Evolutionary conservation across 2,797 vertebrate genomes (phyloP).

Genomic region (Gobionotothen gibberifrons): DNA sequence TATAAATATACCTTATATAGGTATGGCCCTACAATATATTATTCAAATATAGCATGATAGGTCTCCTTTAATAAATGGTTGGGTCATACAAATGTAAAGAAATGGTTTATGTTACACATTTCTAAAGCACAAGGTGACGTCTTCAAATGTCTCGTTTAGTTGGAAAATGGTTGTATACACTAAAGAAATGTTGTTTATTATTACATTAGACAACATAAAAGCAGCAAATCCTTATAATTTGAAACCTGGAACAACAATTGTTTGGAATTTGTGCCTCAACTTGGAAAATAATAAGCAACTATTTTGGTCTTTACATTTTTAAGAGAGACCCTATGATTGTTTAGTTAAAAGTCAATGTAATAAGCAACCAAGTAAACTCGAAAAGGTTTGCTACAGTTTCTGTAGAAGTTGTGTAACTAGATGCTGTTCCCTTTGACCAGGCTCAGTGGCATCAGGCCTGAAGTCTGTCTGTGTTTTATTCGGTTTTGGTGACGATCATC

Average conservation of each 20-base stretch:
- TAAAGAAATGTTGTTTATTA: constrained; percentile 2
- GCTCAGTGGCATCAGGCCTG: neutral
- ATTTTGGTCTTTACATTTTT: neutral
- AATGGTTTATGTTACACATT: neutral
- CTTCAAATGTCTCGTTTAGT: too few species aligned
- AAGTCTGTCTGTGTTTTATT: constrained; percentile 7
- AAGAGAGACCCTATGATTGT: neutral
- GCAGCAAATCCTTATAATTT: neutral
- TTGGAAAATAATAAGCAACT: neutral
- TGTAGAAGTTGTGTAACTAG: constrained; percentile 1
- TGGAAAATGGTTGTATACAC: too few species aligned
- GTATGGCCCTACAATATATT: too few species aligned
- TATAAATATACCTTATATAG: too few species aligned
- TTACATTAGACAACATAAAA: neutral
- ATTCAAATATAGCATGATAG: too few species aligned
- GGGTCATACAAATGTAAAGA: neutral
- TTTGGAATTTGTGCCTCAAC: neutral
- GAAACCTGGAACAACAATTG: neutral
- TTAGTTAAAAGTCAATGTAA: neutral
- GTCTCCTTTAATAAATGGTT: neutral
- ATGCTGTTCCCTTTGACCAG: constrained; percentile 16
- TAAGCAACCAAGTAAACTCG: neutral
- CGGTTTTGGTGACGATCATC: constrained; percentile 36
- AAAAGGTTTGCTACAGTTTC: neutral
- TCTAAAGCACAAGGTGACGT: too few species aligned